phyloP scores from a whole-genome alignment of 2,888 invertebrate species.

The Brenthis hecate region DNA sequence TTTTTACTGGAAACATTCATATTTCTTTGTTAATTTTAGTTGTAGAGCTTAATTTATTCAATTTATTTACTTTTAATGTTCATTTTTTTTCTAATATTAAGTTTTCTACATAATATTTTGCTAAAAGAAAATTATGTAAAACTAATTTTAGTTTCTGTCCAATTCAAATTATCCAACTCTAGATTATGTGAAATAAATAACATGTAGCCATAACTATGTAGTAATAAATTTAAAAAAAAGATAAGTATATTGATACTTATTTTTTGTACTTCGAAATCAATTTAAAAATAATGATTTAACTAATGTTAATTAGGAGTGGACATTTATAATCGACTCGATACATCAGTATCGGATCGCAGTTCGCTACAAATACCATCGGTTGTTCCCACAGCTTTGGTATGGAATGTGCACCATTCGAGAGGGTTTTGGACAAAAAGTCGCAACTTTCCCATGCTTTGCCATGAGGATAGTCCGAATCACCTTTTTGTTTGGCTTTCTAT shows the following conservation, averaged over 20 bases:
- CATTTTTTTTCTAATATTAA: too few species aligned
- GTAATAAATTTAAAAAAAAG: too few species aligned
- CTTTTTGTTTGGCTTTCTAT: conserved; percentile 31
- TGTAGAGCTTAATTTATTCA: too few species aligned
- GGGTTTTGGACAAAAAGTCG: conserved; percentile 69
- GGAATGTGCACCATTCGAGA: conserved; percentile 45
- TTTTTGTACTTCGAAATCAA: not conserved
- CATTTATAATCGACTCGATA: conserved; percentile 73
- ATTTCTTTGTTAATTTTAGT: too few species aligned
- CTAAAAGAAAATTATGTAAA: too few species aligned
- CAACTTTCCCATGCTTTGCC: conserved; percentile 75
- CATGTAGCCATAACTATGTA: too few species aligned
- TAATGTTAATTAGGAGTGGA: conserved; percentile 23
- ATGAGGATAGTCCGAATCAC: conserved; percentile 46
- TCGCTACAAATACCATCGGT: conserved; percentile 76
- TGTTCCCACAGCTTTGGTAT: conserved; percentile 75
- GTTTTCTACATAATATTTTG: too few species aligned
- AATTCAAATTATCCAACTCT: too few species aligned
- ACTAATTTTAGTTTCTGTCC: too few species aligned
- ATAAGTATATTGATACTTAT: not conserved
- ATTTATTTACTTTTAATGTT: too few species aligned
- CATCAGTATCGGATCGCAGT: conserved; percentile 74
- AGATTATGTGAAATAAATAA: too few species aligned
- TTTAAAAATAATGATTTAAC: conserved; percentile 2
- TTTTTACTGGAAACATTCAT: not conserved